These are phyloP conservation scores for Brachionus manjavacas DNA, from an alignment of 1,140 invertebrate species.

Conservation along the genomic window DNA sequence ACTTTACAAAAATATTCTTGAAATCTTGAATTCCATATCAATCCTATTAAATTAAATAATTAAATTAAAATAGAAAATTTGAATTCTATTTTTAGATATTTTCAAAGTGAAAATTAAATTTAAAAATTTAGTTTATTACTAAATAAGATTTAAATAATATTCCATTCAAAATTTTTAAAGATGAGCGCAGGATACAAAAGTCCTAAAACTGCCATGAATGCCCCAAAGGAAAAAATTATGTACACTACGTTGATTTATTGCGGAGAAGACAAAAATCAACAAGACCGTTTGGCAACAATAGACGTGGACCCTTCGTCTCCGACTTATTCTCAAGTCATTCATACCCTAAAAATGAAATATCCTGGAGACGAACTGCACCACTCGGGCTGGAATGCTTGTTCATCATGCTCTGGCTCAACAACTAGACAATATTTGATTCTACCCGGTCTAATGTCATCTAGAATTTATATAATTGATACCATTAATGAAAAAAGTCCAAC, in stretches of 20 bases:
- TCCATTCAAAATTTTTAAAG: not conserved
- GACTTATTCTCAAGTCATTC: conserved; percentile 82
- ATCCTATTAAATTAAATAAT: not conserved
- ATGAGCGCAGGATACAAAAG: not conserved
- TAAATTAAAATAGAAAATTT: not conserved
- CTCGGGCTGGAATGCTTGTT: conserved; percentile 90
- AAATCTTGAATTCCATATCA: not conserved
- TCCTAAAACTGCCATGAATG: not conserved
- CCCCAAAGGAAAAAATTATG: conserved; percentile 69
- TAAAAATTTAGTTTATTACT: not conserved
- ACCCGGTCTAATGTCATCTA: conserved; percentile 73
- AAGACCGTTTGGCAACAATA: conserved; percentile 84
- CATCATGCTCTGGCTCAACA: conserved; percentile 70
- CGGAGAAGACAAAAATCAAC: conserved; percentile 47
- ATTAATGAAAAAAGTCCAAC: conserved; percentile 65
- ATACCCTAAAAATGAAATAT: conserved; percentile 72
- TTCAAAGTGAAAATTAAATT: not conserved
- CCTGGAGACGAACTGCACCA: conserved; percentile 86
- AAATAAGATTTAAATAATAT: not conserved
- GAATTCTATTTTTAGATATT: not conserved
- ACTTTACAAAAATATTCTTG: not conserved
- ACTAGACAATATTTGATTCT: conserved; percentile 72
- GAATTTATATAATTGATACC: conserved; percentile 78
- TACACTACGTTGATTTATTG: conserved; percentile 75
- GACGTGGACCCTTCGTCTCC: conserved; percentile 81